Evolutionary conservation across 2,888 invertebrate species (phyloP).

Genomic region (Gymnocheta viridis): DNA sequence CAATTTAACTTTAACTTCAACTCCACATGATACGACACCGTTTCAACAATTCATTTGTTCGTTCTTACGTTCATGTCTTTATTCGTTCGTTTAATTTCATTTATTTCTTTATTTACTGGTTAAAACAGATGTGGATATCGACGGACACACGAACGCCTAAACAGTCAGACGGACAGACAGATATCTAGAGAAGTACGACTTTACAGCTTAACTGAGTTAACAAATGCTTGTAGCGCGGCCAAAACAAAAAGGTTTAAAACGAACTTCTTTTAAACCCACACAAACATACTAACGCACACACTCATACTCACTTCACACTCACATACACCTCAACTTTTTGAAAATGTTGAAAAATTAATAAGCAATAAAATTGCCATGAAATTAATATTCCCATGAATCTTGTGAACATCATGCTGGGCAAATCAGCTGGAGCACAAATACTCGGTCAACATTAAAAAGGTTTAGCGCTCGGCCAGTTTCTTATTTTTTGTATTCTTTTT

Average conservation of each 20-base stretch:
- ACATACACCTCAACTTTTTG: conserved; percentile 21
- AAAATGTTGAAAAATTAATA: conserved; percentile 78
- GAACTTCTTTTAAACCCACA: conserved; percentile 41
- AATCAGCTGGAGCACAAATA: conserved; percentile 70
- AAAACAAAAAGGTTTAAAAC: conserved; percentile 62
- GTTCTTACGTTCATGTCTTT: not conserved
- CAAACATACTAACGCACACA: not conserved
- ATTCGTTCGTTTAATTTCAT: conserved; percentile 60
- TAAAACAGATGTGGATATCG: conserved; percentile 47
- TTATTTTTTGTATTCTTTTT: not conserved
- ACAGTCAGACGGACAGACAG: not conserved
- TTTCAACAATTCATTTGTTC: conserved; percentile 64
- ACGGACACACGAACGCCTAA: not conserved
- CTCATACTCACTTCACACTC: not conserved
- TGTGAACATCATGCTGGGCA: conserved; percentile 74
- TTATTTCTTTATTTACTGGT: conserved; percentile 65
- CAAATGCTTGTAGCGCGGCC: conserved; percentile 65
- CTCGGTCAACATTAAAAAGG: conserved; percentile 69
- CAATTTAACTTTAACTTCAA: conserved; percentile 60
- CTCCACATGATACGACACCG: conserved; percentile 64
- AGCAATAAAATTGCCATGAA: conserved; percentile 82
- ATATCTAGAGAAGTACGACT: conserved; percentile 24
- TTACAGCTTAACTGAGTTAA: conserved; percentile 52
- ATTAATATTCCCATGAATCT: conserved; percentile 82
- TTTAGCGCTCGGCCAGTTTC: conserved; percentile 26